Conservation (phyloP, 2,113 vertebrate genomes). For the Rhinoderma darwinii region DNA sequence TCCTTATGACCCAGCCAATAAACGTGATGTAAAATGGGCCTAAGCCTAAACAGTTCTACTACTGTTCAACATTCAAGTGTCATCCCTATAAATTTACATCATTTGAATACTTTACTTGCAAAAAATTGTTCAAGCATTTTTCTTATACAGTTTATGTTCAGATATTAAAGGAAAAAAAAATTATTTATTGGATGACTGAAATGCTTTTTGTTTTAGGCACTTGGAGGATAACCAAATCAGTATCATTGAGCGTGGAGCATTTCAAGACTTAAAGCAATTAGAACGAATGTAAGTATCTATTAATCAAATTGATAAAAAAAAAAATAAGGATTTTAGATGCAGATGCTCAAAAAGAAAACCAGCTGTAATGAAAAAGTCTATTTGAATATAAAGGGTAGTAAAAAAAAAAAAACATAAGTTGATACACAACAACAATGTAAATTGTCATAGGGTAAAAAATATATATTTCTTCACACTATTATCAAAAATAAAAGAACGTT, state of each 20-base stretch:
- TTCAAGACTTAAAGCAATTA: constrained; percentile 95
- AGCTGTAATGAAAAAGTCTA: neutral
- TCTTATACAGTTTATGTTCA: neutral
- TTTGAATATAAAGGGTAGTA: neutral
- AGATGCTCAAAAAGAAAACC: neutral
- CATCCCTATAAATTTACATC: neutral
- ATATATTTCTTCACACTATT: neutral
- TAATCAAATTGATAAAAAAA: neutral
- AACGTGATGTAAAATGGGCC: neutral
- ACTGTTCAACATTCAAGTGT: neutral
- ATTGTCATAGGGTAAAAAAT: neutral
- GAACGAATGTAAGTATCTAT: constrained; percentile 90
- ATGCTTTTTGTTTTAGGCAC: constrained; percentile 79
- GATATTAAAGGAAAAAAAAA: neutral
- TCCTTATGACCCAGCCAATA: neutral
- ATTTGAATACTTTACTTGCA: neutral
- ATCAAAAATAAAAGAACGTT: neutral
- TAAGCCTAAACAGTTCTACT: neutral
- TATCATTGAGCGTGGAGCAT: constrained; percentile 93
- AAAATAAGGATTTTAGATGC: neutral
- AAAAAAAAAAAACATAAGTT: neutral
- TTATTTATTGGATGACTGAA: neutral
- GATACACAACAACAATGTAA: neutral
- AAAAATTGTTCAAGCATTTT: neutral
- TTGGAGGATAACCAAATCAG: constrained; percentile 98